Percentiles rank a stretch among this genome's conserved stretches.
Conservation (phyloP, 2,113 vertebrate genomes). For the Potamarius usumacintae region DNA sequence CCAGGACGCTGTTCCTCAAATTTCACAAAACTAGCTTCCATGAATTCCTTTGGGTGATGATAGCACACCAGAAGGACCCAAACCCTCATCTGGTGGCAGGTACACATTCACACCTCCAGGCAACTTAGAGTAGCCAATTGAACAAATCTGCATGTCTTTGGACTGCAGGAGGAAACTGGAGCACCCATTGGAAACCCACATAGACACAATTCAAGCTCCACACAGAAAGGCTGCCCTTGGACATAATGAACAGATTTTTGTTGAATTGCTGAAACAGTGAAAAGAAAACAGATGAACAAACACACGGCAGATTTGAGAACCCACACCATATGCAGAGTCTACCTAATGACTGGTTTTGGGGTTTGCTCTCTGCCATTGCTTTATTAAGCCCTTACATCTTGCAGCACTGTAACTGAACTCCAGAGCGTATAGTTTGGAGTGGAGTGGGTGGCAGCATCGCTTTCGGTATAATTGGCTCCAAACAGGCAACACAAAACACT, state of each 20-base stretch:
- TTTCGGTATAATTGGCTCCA: conserved; percentile 12
- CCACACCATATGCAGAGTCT: conserved; percentile 28
- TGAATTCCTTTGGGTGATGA: too few relatives aligned
- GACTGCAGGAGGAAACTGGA: too few relatives aligned
- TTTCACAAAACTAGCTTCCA: too few relatives aligned
- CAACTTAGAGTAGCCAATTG: too few relatives aligned
- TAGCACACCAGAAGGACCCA: too few relatives aligned
- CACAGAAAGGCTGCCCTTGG: not conserved
- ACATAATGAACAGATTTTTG: conserved; percentile 28
- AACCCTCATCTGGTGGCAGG: too few relatives aligned
- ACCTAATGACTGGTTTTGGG: conserved; percentile 38
- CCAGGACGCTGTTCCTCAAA: too few relatives aligned
- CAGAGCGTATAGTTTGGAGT: conserved; percentile 1
- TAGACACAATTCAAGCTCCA: too few relatives aligned
- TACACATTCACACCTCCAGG: too few relatives aligned
- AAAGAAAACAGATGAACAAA: conserved; percentile 15
- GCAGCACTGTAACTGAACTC: conserved; percentile 21
- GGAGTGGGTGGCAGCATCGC: not conserved
- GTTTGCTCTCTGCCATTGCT: conserved; percentile 31
- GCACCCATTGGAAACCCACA: too few relatives aligned
- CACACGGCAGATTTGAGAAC: conserved; percentile 17
- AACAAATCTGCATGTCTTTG: too few relatives aligned
- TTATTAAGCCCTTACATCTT: conserved; percentile 38
- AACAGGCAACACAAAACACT: conserved; percentile 12
- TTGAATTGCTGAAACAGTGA: conserved; percentile 8